Base-by-base conservation (phyloP, 2,888 invertebrate genomes). In the Apotomis turbidana region DNA sequence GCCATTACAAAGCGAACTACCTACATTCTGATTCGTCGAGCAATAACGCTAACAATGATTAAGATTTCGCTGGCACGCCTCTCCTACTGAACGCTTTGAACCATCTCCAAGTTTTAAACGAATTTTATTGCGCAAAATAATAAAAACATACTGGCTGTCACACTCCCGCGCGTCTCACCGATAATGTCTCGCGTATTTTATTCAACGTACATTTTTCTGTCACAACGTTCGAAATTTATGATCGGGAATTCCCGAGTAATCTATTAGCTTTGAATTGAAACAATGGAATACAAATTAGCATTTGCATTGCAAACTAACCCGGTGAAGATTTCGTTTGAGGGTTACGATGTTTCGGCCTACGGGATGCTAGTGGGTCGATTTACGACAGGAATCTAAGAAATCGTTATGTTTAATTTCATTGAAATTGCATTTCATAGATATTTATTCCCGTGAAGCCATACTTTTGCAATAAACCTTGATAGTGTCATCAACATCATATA, bases 31-130 rank as follows among this genome's bases (percentile, higher is more conserved):
- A 72, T 72, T 72, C 63, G 71, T 62, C 71, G 58, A 72, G 72
- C 72, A 68, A 72, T 72, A 72, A 72, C 68, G 68, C 72, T 72
- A 72, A 72, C 72, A 72, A 72, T 72, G 72, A 72, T 72, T 72
- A 72, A 68, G 72, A 68, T 72, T 72, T 72, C 63, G 68, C 72
- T 72, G 72, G 72, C 72, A 72, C 72, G 72, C 72, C 72, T 71
- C 57, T 63, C 52, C 68, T 52, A 68, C 72, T 72, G 68, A 72
- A 63, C 68, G 72, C 72, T 72, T 72, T 72, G 72, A 72, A 72
- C 72, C 72, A 63, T 72, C 72, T 72, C 72, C 72, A 72, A 72
- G 62, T 72, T 72, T 72, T 72, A 72, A 72, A 72, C 72, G 72
- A 72, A 72, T 68, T 68, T 72, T 72, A 72, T 72, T 58, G 63